Evolutionary conservation across 2,113 vertebrate genomes (phyloP).

Genomic region (Tiliqua scincoides): DNA sequence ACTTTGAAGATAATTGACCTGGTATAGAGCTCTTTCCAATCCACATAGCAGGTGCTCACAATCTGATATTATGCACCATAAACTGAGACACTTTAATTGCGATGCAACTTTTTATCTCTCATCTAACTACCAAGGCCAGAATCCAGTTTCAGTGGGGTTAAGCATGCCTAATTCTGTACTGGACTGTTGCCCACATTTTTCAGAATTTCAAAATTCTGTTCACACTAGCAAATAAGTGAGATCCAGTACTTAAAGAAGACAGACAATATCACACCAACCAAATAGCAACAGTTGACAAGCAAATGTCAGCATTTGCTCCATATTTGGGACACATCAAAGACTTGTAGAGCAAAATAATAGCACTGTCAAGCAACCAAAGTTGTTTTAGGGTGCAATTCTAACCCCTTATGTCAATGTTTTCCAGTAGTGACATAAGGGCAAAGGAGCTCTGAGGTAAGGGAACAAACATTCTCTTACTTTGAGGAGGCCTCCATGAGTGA

Average conservation of each 20-base stretch:
- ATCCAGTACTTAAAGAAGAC: neutral
- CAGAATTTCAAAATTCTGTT: conserved; percentile 1
- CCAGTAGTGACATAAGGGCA: too few relatives aligned
- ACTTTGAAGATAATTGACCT: neutral
- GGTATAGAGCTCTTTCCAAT: neutral
- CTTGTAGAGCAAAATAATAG: neutral
- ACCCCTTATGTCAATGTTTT: too few relatives aligned
- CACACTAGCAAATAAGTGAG: neutral
- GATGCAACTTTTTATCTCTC: neutral
- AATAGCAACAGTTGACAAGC: neutral
- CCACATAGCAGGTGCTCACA: neutral
- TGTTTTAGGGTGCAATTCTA: too few relatives aligned
- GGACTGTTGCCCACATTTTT: neutral
- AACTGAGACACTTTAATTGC: neutral
- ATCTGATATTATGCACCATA: neutral
- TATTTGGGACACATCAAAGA: neutral
- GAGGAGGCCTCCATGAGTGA: too few relatives aligned
- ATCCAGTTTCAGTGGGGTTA: neutral
- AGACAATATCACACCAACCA: neutral
- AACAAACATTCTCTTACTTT: too few relatives aligned
- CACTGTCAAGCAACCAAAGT: neutral
- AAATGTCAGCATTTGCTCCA: neutral
- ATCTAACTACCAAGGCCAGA: neutral
- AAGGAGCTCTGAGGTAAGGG: too few relatives aligned
- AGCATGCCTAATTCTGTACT: neutral